Percentiles rank a stretch among this genome's conserved stretches.
phyloP scores from a whole-genome alignment of 2,113 vertebrate genomes.

The Mirounga angustirostris region DNA sequence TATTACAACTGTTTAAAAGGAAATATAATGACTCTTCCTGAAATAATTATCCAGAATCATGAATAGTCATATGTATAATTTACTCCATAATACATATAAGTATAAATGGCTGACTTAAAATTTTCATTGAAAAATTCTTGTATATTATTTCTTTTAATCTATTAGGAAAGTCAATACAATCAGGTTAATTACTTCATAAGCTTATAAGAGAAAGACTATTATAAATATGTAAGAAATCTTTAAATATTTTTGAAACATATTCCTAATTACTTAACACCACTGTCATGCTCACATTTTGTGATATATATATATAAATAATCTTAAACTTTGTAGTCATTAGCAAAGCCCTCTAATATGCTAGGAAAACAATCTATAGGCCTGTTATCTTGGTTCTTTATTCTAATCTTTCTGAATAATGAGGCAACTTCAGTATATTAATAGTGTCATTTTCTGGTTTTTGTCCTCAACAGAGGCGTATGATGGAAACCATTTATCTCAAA shows the following conservation, averaged over 20 bases:
- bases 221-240: background rate
- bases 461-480: slow-evolving; percentile 77
- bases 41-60: slow-evolving; percentile 23
- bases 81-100: background rate
- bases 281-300: slow-evolving; percentile 56
- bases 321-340: slow-evolving; percentile 66
- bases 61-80: background rate
- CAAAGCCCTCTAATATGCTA: slow-evolving; percentile 53
- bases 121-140: background rate
- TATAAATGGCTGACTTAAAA: slow-evolving; percentile 46
- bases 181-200: slow-evolving; percentile 29
- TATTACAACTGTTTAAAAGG: slow-evolving; percentile 11
- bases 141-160: slow-evolving; percentile 4
- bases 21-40: background rate
- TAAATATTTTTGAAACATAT: slow-evolving; percentile 1
- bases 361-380: slow-evolving; percentile 64
- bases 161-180: background rate
- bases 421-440: slow-evolving; percentile 73
- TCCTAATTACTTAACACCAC: slow-evolving; percentile 45
- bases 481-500: slow-evolving; percentile 81
- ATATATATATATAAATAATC: slow-evolving; percentile 63
- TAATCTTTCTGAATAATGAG: slow-evolving; percentile 82
- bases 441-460: slow-evolving; percentile 82
- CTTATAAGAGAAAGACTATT: background rate
- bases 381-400: slow-evolving; percentile 73